Evolutionary conservation across 2,888 invertebrate species (phyloP), one percentile per base, ranked within the genome.

Genomic region (Punctoribates punctum): DNA sequence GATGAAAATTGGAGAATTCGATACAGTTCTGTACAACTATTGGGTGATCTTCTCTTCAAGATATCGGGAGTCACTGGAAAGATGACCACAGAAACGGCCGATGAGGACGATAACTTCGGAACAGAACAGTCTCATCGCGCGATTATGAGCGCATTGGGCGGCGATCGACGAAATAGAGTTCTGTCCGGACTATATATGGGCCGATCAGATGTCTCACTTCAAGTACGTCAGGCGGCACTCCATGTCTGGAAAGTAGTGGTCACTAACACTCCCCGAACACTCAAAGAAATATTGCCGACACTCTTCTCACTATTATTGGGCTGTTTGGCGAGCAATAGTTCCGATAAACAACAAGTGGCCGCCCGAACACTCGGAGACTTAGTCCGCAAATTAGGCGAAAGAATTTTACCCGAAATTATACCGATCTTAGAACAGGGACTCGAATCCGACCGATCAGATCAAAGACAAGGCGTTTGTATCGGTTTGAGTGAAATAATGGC

Each of bases 161-260:
- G 88, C 1, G 96, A 96, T 82, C 86, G 96, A 65, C 87, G 97
- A 75, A 96, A 98, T 85, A 86, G 95, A 34, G 97, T 99, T 54
- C 85, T 96, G 74, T 94, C 96, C 29, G 96, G 96, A 0, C 86
- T 97, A 60, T 99, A 99, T 83, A 96, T 99, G 94, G 96, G 96
- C 3, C 87, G 98, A 76, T 96, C 96, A 74, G 98, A 99, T 83
- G 96, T 96, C 0, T 95, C 97, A 2, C 86, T 97, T 73, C 93
- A 96, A 91, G 98, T 98, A 29, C 88, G 98, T 0, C 98, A 98
- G 86, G 94, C 97, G 0, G 96, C 99, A 11, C 88, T 97, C 76
- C 99, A 99, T 84, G 98, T 99, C 0, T 99, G 99, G 99, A 99
- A 99, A 87, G 94, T 98, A 80, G 96, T 99, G 0, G 98, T 99